phyloP scores from a whole-genome alignment of 2,113 vertebrate genomes.

The Hemibagrus wyckioides region DNA sequence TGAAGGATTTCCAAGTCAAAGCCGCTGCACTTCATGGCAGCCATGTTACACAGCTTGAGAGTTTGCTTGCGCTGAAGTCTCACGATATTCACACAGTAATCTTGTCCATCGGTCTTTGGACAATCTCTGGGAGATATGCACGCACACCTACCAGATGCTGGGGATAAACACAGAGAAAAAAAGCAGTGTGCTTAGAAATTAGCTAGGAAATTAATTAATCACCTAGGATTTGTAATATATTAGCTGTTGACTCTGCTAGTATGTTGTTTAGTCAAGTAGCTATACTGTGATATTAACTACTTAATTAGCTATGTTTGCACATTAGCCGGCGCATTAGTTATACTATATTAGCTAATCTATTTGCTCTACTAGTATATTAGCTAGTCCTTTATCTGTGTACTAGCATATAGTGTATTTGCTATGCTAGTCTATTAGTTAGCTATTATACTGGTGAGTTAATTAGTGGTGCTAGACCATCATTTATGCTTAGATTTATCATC shows the following conservation, averaged over 20 bases:
- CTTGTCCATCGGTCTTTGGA: background rate
- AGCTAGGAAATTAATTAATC: too few relatives aligned
- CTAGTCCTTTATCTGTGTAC: background rate
- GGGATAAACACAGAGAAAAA: slow-evolving; percentile 25
- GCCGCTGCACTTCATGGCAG: slow-evolving; percentile 61
- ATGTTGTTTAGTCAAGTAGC: background rate
- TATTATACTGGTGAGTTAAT: background rate
- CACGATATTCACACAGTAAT: slow-evolving; percentile 67
- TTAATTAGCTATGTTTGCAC: background rate
- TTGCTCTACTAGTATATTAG: background rate
- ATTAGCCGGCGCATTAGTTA: background rate
- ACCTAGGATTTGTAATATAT: background rate
- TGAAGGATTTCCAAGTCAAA: slow-evolving; percentile 63
- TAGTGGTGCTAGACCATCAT: background rate
- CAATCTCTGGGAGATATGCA: slow-evolving; percentile 65
- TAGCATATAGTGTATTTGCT: too few relatives aligned
- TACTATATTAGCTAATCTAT: background rate
- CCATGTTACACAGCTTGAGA: slow-evolving; percentile 66
- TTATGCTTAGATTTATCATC: background rate
- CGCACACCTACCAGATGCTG: slow-evolving; percentile 62
- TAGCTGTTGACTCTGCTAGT: background rate
- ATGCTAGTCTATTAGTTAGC: background rate
- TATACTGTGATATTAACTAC: background rate
- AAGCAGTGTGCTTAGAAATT: background rate
- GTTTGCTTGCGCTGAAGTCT: slow-evolving; percentile 48